A percentile compares a stretch with the other conserved stretches of the same genome.
Conservation (phyloP, 2,888 invertebrate genomes). For the Lepidocyrtinus sp. region DNA sequence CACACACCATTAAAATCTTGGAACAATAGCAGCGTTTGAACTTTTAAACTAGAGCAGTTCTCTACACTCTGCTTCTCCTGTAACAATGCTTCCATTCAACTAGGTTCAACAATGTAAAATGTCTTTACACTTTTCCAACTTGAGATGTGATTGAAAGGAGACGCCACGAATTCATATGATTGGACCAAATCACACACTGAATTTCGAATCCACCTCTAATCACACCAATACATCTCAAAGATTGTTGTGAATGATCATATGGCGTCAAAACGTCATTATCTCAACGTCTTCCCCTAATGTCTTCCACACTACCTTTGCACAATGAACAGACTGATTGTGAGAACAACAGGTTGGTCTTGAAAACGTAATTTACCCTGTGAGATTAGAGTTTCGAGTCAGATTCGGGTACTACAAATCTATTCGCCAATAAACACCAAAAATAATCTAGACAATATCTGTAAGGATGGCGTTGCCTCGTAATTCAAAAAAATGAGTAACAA, state of each 20-base stretch:
- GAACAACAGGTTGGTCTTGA: background rate
- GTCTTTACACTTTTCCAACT: no score
- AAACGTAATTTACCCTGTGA: background rate
- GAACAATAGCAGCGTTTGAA: no score
- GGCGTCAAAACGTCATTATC: background rate
- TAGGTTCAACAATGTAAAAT: no score
- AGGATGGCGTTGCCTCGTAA: constrained; percentile 38
- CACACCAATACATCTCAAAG: background rate
- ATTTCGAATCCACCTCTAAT: background rate
- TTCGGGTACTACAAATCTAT: background rate
- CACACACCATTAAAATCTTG: no score
- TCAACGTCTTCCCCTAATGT: no score
- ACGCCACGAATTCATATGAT: background rate
- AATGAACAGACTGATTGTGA: background rate
- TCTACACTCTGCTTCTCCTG: no score
- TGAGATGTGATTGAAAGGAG: no score
- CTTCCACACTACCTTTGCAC: no score
- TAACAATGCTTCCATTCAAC: no score
- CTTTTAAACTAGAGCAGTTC: background rate
- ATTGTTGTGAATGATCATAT: background rate
- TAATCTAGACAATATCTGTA: constrained; percentile 14
- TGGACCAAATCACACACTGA: background rate
- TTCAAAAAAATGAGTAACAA: constrained; percentile 46
- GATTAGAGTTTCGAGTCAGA: background rate
- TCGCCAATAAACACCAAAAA: background rate